Evolutionary conservation across 1,140 invertebrate species (phyloP).

Genomic region (Nixonia krombeini): DNA sequence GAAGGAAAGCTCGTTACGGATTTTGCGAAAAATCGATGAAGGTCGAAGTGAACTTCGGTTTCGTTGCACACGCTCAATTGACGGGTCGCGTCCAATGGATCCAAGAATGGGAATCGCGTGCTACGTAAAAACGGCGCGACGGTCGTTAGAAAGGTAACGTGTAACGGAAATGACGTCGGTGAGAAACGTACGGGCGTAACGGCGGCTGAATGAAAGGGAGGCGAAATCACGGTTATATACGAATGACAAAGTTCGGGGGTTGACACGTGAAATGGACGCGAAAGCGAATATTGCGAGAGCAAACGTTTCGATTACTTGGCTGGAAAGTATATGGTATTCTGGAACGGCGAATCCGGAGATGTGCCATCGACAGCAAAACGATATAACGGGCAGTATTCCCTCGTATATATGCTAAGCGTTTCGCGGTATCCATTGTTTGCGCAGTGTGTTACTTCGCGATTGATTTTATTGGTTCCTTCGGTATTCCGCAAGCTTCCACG

Average conservation of each 20-base stretch:
- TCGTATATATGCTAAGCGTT: constrained; percentile 62
- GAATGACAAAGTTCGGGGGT: constrained; percentile 22
- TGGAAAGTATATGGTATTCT: constrained; percentile 38
- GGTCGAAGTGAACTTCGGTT: too few relatives aligned
- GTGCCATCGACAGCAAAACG: constrained; percentile 45
- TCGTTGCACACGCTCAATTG: too few relatives aligned
- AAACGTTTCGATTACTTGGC: constrained; percentile 48
- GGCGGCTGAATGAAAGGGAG: too few relatives aligned
- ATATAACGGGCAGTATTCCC: constrained; percentile 52
- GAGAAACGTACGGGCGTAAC: too few relatives aligned
- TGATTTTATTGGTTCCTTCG: constrained; percentile 54
- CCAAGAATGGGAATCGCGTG: too few relatives aligned
- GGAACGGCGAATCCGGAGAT: constrained; percentile 44
- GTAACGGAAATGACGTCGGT: too few relatives aligned
- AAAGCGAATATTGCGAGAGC: constrained; percentile 40
- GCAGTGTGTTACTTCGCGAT: constrained; percentile 48
- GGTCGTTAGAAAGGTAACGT: too few relatives aligned
- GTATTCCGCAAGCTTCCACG: constrained; percentile 39
- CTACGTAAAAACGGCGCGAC: too few relatives aligned
- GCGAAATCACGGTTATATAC: too few relatives aligned
- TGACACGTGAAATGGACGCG: constrained; percentile 43
- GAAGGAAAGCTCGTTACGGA: too few relatives aligned
- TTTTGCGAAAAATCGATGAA: too few relatives aligned
- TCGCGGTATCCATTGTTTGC: constrained; percentile 53
- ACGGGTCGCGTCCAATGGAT: too few relatives aligned